phyloP scores from a whole-genome alignment of 2,888 invertebrate species.

The Lamellibrachia columna region DNA sequence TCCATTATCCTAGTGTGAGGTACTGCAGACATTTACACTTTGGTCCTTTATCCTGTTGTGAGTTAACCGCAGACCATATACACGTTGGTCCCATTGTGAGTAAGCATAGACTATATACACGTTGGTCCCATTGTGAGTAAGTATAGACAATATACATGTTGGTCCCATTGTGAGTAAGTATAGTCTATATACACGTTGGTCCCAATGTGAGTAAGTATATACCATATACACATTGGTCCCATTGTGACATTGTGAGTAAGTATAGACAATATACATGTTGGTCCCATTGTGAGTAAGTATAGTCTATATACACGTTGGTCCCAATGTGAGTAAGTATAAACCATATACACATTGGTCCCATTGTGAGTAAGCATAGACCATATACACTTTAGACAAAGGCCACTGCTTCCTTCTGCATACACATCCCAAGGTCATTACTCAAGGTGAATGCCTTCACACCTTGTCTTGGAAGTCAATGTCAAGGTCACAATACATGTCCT shows the following conservation, averaged over 20 bases:
- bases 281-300: neutral
- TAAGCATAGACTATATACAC: neutral
- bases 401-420: neutral
- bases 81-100: neutral
- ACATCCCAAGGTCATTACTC: neutral
- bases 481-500: neutral
- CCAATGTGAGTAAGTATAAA: neutral
- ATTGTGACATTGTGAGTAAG: neutral
- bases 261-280: neutral
- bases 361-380: neutral
- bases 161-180: neutral
- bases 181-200: neutral
- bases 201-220: neutral
- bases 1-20: neutral
- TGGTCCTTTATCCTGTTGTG: neutral
- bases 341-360: neutral
- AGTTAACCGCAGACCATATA: neutral
- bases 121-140: neutral
- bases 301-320: neutral
- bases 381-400: neutral
- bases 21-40: neutral
- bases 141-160: neutral
- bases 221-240: neutral
- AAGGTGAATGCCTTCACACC: neutral
- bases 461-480: constrained; percentile 10